Conservation (phyloP, 2,888 invertebrate species). For the Hydropsyche betteni region DNA sequence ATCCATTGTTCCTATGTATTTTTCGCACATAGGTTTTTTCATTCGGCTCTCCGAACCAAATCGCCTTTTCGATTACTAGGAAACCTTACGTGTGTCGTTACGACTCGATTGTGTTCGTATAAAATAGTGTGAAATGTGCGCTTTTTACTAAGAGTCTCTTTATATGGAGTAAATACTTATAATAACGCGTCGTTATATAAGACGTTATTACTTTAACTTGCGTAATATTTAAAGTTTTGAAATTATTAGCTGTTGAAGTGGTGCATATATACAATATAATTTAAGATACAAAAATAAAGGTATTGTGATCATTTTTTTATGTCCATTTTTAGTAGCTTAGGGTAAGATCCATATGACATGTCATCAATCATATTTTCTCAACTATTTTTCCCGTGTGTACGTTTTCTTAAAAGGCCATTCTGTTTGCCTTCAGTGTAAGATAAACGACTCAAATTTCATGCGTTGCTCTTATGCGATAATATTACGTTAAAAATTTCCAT, state of each 20-base stretch:
- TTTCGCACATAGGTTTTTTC: neutral
- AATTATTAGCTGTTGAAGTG: too few relatives aligned
- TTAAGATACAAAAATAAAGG: too few relatives aligned
- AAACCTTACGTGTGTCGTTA: too few relatives aligned
- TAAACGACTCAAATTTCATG: constrained; percentile 17
- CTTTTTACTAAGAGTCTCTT: too few relatives aligned
- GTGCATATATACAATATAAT: too few relatives aligned
- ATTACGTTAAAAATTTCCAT: neutral
- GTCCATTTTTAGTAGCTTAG: neutral
- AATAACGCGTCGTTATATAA: too few relatives aligned
- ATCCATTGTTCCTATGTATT: neutral
- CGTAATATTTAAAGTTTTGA: too few relatives aligned
- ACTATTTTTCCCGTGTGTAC: neutral
- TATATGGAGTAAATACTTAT: too few relatives aligned
- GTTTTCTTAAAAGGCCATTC: constrained; percentile 11
- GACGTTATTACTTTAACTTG: too few relatives aligned
- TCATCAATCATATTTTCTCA: neutral
- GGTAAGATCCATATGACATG: neutral
- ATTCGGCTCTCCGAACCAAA: neutral
- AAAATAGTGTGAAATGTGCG: too few relatives aligned
- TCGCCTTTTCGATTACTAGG: neutral
- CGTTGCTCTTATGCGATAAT: neutral
- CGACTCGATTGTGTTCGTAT: too few relatives aligned
- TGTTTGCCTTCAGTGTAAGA: constrained; percentile 15
- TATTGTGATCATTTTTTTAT: neutral